These are phyloP conservation scores for Biston betularia DNA, from an alignment of 2,888 invertebrate species.

Conservation along the genomic window DNA sequence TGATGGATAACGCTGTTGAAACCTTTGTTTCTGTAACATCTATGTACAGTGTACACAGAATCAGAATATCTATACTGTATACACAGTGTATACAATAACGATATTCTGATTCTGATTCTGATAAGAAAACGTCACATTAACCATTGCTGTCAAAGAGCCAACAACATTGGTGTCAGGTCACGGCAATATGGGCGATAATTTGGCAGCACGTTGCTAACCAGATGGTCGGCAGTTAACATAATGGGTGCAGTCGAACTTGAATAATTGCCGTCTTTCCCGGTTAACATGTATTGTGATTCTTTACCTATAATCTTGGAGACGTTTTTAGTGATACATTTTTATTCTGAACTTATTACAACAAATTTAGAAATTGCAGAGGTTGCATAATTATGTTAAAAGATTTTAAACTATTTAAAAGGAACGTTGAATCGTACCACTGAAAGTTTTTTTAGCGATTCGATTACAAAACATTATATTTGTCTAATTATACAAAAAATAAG, in stretches of 20 bases:
- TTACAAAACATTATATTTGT: too few relatives aligned
- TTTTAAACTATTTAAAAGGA: too few relatives aligned
- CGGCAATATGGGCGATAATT: constrained; percentile 39
- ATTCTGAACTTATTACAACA: too few relatives aligned
- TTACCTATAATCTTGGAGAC: background rate
- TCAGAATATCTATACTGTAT: too few relatives aligned
- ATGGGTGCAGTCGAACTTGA: constrained; percentile 29
- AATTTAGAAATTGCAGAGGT: too few relatives aligned
- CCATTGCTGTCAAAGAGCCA: constrained; percentile 26
- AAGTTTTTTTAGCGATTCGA: too few relatives aligned
- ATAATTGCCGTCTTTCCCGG: constrained; percentile 21
- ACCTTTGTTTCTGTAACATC: too few relatives aligned
- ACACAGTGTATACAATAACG: background rate
- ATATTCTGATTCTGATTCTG: background rate
- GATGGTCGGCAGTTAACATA: constrained; percentile 38
- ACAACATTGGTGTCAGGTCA: constrained; percentile 29
- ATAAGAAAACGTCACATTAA: constrained; percentile 11
- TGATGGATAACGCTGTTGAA: too few relatives aligned
- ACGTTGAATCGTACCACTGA: too few relatives aligned
- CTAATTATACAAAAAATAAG: too few relatives aligned
- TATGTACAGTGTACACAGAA: too few relatives aligned
- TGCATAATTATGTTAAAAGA: too few relatives aligned
- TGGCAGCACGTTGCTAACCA: constrained; percentile 38
- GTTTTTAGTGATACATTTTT: background rate
- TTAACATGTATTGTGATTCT: background rate